Base-by-base conservation (phyloP, 2,113 vertebrate species). In the Microtus richardsoni region DNA sequence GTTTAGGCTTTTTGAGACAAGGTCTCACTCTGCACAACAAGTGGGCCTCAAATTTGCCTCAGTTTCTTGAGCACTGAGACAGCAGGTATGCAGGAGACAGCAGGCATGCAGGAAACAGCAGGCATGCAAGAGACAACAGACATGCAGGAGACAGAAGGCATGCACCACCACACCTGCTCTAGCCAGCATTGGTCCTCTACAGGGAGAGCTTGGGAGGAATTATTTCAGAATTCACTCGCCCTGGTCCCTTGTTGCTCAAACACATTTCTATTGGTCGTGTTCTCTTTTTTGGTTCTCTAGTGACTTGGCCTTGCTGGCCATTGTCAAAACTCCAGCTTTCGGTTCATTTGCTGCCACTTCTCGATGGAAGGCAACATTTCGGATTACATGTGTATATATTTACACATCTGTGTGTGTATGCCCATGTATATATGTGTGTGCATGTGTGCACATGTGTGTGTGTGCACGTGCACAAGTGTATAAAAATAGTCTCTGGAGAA, bases 331-430 rank as follows among this genome's bases (percentile, higher is more conserved):
- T 94, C 96, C 92, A 93, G 93, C 89, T 97, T 98, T 97, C 96
- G 94, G 79, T 94, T 97, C 96, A 97, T 98, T 97, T 97, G 95
- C 96, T 94, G 95, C 94, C 91, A 92, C 97, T 95, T 88, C 94
- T 97, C 97, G 95, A 96, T 91, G 88, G 96, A 97, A 28, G 84
- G 89, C 90, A 96, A 91, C 79, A 58, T 84, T 9, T 3, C 28
- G 33, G 33, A 3, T 4, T 24, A 39, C 33, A 7, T 30, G 49
- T 44, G 21, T 21, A 7, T 64, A 3, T 1, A 3, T n/a, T 64
- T 49, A 44, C 26, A 49, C 9, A 8, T 3, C 1, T 39, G n/a
- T 14, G 7, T 24, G 13, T 66, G 30, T 58, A 4, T 54, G 26
- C 33, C 16, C 64, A 3, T 75, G 44, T 49, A 21, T 3, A 19